Base-by-base conservation (phyloP, 2,113 vertebrate genomes). In the Nibea coibor region DNA sequence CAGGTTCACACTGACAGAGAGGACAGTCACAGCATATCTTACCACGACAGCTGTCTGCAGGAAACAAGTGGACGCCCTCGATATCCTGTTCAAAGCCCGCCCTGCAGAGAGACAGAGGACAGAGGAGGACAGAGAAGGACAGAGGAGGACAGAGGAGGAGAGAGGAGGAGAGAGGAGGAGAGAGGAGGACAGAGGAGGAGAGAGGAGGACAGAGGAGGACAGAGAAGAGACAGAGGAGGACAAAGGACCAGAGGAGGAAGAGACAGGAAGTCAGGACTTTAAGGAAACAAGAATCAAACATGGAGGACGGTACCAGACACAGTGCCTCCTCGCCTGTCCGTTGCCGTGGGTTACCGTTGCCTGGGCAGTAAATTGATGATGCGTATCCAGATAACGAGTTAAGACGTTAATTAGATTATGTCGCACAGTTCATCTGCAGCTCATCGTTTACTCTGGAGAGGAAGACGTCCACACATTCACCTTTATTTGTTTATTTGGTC, bases 21-120 rank as follows among this genome's bases (percentile, higher is more conserved):
- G 24, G 24, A 31, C 28, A 31, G 4, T 35, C 35, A 35, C 35
- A 35, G 35, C 6, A 35, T 54, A 14, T 72, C 87, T 92, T 62
- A 93, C 93, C 87, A 0, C 86, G 85, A 42, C 93, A 93, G 58
- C 72, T 72, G 63, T 88, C 82, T 0, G 67, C 7, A 8, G 65
- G 51, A 16, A 75, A 10, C 10, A 47, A 76, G 64, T 85, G 84
- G 67, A 89, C 89, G 5, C 88, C 91, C 42, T 92, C 90, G 11
- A 91, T 73, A 8, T 93, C 91, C 78, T 93, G 93, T 3, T 93
- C 90, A 56, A 93, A 93, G 2, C 89, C 91, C 0, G 93, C 81
- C 74, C 93, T 93, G 87, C 72, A 72, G 62, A 81, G 11, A 31
- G 26, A 31, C 31, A 31, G 31, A 10, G 28, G 24, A 56, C 8